These are phyloP conservation scores for Limonius californicus DNA, from an alignment of 1,140 invertebrate genomes.

Conservation along the genomic window DNA sequence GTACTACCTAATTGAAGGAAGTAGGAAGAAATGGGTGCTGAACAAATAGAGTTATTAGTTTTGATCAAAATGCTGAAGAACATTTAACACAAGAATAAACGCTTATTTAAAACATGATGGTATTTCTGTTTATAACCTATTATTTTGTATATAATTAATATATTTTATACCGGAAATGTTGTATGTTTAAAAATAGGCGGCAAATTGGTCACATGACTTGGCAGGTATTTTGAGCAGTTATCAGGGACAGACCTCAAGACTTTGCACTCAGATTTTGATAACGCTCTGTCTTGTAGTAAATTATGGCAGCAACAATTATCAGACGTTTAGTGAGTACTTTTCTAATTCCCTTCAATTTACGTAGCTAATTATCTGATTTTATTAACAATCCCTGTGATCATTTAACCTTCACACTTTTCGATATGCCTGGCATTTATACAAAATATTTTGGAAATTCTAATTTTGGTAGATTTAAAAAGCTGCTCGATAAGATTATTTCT, in stretches of 20 bases:
- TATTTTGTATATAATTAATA: too few species aligned
- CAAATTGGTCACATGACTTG: neutral
- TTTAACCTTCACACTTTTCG: neutral
- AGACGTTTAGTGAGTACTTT: neutral
- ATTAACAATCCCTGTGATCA: too few species aligned
- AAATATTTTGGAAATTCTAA: neutral
- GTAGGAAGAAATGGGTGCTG: too few species aligned
- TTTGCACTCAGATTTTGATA: neutral
- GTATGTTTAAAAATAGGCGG: neutral
- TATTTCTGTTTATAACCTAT: too few species aligned
- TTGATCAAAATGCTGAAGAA: too few species aligned
- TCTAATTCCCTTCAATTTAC: too few species aligned
- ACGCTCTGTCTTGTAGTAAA: neutral
- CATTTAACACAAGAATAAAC: too few species aligned
- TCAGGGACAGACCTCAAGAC: neutral
- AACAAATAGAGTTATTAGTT: too few species aligned
- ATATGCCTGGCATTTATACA: neutral
- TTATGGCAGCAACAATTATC: neutral
- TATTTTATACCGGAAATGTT: too few species aligned
- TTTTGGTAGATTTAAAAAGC: neutral
- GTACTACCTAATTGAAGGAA: too few species aligned
- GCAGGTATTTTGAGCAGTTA: neutral
- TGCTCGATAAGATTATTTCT: neutral
- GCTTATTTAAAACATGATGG: too few species aligned
- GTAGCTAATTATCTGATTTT: too few species aligned